A percentile compares a stretch with the other conserved stretches of the same genome.
Evolutionary conservation across 2,888 invertebrate genomes (phyloP).

Genomic region (Xestia sexstrigata): DNA sequence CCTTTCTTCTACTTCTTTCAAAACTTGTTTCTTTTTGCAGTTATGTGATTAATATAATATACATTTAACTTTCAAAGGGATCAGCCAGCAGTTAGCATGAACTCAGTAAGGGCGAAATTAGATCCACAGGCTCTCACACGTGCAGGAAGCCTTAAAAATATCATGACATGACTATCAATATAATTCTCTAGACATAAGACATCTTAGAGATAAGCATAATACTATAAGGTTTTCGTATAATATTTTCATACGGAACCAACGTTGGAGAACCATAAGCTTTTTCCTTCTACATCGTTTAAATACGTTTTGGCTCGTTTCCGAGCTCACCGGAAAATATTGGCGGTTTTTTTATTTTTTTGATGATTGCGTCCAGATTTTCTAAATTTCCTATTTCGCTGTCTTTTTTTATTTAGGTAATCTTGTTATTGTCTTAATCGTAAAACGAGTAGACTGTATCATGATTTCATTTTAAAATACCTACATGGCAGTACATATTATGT

Average conservation of each 20-base stretch:
- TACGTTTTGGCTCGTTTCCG: conserved; percentile 79
- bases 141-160: too few species aligned
- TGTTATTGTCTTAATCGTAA: conserved; percentile 5
- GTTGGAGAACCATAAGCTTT: conserved; percentile 36
- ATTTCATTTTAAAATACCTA: neutral
- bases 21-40: neutral
- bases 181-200: neutral
- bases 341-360: conserved; percentile 70
- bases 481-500: neutral
- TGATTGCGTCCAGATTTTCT: conserved; percentile 61
- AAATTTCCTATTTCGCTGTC: conserved; percentile 4
- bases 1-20: neutral
- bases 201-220: neutral
- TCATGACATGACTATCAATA: too few species aligned
- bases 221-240: neutral
- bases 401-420: conserved; percentile 31
- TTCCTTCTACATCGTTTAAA: conserved; percentile 71
- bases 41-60: neutral
- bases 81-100: neutral
- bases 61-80: neutral
- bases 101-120: neutral
- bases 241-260: conserved; percentile 51
- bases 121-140: too few species aligned
- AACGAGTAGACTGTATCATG: neutral
- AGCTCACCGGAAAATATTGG: conserved; percentile 78